Conservation (phyloP, 2,888 invertebrate genomes). For the Lithophane socia region DNA sequence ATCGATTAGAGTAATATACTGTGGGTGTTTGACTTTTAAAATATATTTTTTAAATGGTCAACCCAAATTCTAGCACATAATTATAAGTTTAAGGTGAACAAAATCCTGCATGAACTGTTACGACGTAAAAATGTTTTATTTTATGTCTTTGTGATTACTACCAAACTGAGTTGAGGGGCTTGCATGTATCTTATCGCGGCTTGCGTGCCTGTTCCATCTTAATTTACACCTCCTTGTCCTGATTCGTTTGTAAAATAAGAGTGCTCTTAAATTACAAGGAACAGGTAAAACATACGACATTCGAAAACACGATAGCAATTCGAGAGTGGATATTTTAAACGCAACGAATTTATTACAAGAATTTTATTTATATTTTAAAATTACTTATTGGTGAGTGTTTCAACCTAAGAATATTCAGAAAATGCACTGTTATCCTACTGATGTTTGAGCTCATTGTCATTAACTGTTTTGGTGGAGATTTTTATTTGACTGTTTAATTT, state of each 20-base stretch:
- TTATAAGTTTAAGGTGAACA: not conserved
- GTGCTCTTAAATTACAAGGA: constrained; percentile 36
- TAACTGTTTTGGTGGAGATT: too few relatives aligned
- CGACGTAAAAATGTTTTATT: not conserved
- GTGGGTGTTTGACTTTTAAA: too few relatives aligned
- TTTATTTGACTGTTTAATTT: too few relatives aligned
- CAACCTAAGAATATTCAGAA: too few relatives aligned
- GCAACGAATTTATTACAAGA: constrained; percentile 14
- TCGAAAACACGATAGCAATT: constrained; percentile 24
- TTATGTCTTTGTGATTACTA: not conserved
- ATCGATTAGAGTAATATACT: not conserved
- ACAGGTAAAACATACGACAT: constrained; percentile 8
- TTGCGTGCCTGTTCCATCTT: constrained; percentile 27
- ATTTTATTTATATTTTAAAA: constrained; percentile 2
- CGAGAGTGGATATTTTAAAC: constrained; percentile 16
- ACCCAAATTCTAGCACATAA: too few relatives aligned
- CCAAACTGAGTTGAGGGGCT: not conserved
- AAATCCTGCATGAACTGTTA: not conserved
- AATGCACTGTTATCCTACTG: too few relatives aligned
- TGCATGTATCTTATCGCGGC: constrained; percentile 43
- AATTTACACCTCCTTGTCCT: constrained; percentile 36
- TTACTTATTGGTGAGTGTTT: not conserved
- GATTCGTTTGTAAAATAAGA: constrained; percentile 35
- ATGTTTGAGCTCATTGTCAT: too few relatives aligned
- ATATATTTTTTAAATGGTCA: too few relatives aligned